Evolutionary conservation across 2,113 vertebrate species (phyloP), one percentile per base, ranked within the genome.

Genomic region (Climacteris rufus): DNA sequence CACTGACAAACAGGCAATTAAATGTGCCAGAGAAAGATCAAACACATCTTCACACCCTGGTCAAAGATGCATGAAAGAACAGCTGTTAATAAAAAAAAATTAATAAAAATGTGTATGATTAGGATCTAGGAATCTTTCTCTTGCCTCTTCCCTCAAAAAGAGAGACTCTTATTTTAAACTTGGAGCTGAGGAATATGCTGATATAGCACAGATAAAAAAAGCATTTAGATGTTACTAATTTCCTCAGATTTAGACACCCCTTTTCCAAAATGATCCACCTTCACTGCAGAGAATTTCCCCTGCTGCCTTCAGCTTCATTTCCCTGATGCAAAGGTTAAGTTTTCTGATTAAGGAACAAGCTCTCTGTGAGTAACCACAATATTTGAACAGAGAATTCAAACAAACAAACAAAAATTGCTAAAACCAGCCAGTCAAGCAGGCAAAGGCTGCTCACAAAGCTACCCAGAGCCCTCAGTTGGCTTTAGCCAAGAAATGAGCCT

Each of bases 11-110:
- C 31, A 78, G 60, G 35, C 42, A 52, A 44, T 30, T 57, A 45
- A 40, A 75, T 5, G 49, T 65, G 70, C 49, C 89, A 91, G 54
- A 53, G 56, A 83, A 81, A 80, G 54, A 95, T 81, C 78, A 85
- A 72, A 76, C 19, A 7, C 60, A 22, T 49, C 72, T 85, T 85
- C 53, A 94, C 75, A 88, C 70, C 50, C 37, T 28, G 49, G 64
- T 59, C 61, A 74, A 71, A 52, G 21, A 69, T 1, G 2, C 8
- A 68, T 4, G 21, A 37, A 84, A 20, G 27, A 60, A 61, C 39
- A 61, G 45, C 59, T 89, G 79, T 25, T 69, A 53, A 79, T 30
- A 35, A 74, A 65, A 59, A 52, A 66, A 63, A 21, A 56, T 13
- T 13, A 17, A 19, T 15, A 40, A 2, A 91, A 65, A 37, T 13